Base-by-base conservation (phyloP, 1,140 invertebrate genomes). In the Pseudoatta argentina region DNA sequence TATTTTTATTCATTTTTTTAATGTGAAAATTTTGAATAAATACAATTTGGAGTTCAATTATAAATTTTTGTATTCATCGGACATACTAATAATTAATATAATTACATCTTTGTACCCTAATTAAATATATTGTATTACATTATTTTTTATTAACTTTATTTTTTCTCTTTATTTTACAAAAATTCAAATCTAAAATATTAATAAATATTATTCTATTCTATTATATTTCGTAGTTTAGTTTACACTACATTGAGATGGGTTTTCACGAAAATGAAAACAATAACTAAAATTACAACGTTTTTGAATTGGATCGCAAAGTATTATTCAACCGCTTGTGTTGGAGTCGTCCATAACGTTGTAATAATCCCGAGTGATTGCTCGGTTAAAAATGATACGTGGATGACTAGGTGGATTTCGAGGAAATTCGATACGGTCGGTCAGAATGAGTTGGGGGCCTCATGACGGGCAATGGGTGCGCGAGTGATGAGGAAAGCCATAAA, bases 311-410 rank as follows among this genome's bases (percentile, higher is more conserved):
- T 18, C 18, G 39, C 24, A 27, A 53, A 24, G 16, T 24, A 8
- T 24, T n/a, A 18, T 27, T 67, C n/a, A 44, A 53, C 24, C 21
- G 16, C n/a, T 21, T 34, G 5, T 64, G 24, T 6, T 8, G 4
- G 21, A 24, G 34, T 27, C 59, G 39, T 64, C 27, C 39, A 14
- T 64, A 77, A 64, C 18, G 39, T 4, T 24, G 48, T 3, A 69
- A 12, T 55, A 53, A 69, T 67, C 27, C 27, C 64, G 27, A 34
- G 48, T 79, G 63, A 79, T 79, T 69, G 30, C 63, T 3, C 48
- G 77, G 48, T 79, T 79, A 79, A 79, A 79, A 79, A 79, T 79
- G 77, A 79, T 69, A 69, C n/a, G 44, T 69, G 77, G 21, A 79
- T 79, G 77, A 79, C 77, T 79, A 69, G 61, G 63, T 79, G 63